These are phyloP conservation scores for Kradibia gibbosae DNA, from an alignment of 1,140 invertebrate species.

Conservation along the genomic window DNA sequence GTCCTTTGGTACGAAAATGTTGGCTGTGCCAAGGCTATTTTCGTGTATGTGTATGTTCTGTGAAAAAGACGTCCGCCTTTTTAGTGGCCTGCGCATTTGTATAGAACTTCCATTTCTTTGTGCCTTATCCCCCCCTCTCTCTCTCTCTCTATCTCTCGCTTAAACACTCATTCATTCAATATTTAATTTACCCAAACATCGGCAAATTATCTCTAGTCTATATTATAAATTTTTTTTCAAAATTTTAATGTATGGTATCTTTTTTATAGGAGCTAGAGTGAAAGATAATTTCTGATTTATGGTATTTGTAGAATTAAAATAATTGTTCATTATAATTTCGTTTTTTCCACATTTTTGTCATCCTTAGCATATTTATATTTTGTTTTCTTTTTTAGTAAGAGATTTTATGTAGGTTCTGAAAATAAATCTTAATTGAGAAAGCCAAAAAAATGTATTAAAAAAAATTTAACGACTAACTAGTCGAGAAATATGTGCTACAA, in stretches of 20 bases:
- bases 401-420: too few relatives aligned
- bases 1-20: background rate
- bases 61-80: background rate
- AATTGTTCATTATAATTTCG: background rate
- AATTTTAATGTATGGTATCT: background rate
- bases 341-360: too few relatives aligned
- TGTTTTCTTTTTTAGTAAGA: too few relatives aligned
- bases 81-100: background rate
- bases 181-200: background rate
- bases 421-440: too few relatives aligned
- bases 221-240: background rate
- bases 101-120: background rate
- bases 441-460: too few relatives aligned
- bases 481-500: too few relatives aligned
- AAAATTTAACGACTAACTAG: too few relatives aligned
- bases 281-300: background rate
- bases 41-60: background rate
- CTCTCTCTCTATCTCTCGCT: background rate
- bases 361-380: too few relatives aligned
- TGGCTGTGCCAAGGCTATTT: conserved; percentile 27
- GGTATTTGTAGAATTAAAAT: background rate
- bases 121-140: background rate
- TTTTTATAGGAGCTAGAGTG: background rate
- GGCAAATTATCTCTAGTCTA: background rate
- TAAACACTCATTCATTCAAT: background rate